Conservation (phyloP, 2,113 vertebrate genomes). For the Chloebia gouldiae region DNA sequence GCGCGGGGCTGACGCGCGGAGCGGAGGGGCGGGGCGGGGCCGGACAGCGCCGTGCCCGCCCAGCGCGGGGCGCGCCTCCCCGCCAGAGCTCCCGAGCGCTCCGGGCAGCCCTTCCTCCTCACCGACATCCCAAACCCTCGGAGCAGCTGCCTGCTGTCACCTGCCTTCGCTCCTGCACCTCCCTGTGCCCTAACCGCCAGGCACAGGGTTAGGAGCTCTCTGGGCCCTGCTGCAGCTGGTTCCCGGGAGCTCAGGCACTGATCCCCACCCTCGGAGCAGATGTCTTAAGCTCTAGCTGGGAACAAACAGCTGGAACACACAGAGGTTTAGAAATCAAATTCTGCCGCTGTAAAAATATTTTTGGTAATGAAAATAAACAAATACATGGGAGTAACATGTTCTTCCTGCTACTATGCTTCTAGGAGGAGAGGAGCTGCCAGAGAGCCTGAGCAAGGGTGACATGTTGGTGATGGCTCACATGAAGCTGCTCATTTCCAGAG, state of each 20-base stretch:
- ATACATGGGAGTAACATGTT: background rate
- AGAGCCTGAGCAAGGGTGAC: background rate
- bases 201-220: fast-evolving
- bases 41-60: fast-evolving
- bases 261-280: background rate
- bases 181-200: fast-evolving
- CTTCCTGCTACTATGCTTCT: background rate
- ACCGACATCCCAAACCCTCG: background rate
- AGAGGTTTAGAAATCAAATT: background rate
- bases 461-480: fast-evolving
- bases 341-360: background rate
- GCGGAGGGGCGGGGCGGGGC: background rate
- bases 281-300: background rate
- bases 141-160: fast-evolving
- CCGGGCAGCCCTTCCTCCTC: background rate
- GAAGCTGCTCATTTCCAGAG: background rate
- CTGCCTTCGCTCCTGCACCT: fast-evolving
- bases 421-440: background rate
- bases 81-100: fast-evolving
- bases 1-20: fast-evolving
- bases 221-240: fast-evolving
- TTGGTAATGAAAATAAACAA: slow-evolving; percentile 8
- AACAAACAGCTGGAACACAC: slow-evolving; percentile 29
- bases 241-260: background rate
- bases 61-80: background rate